Percentiles rank a stretch among this genome's conserved stretches.
Conservation (phyloP, 2,797 vertebrate genomes). For the Sparus aurata region DNA sequence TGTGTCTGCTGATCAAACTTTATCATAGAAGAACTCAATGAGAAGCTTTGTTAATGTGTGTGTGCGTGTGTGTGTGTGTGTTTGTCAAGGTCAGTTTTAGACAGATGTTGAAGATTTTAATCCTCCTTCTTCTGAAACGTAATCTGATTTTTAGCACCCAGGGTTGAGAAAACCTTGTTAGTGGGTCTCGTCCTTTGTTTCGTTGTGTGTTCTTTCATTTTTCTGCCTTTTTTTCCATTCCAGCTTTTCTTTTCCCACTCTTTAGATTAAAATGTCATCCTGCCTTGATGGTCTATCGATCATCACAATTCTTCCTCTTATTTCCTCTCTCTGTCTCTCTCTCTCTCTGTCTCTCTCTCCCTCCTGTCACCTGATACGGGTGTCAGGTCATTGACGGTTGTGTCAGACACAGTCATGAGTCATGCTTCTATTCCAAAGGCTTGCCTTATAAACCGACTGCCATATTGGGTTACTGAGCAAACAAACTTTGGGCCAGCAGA, state of each 20-base stretch:
- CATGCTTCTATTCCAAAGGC: slow-evolving; percentile 84
- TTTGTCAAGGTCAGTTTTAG: slow-evolving; percentile 33
- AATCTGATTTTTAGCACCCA: slow-evolving; percentile 51
- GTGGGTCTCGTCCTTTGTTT: neutral
- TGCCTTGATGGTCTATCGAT: slow-evolving; percentile 56
- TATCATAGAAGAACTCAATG: slow-evolving; percentile 6
- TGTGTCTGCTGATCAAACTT: slow-evolving; percentile 13
- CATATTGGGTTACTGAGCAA: slow-evolving; percentile 81
- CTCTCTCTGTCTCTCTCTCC: slow-evolving; percentile 30
- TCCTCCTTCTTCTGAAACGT: slow-evolving; percentile 43
- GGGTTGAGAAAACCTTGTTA: slow-evolving; percentile 48
- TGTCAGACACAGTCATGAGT: slow-evolving; percentile 82
- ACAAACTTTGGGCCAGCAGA: slow-evolving; percentile 81
- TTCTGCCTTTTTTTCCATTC: slow-evolving; percentile 6
- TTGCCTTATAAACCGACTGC: slow-evolving; percentile 78
- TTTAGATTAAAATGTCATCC: slow-evolving; percentile 41
- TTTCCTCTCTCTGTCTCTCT: neutral
- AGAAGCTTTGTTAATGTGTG: neutral
- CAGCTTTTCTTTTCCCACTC: slow-evolving; percentile 8
- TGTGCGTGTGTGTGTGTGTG: slow-evolving; percentile 7
- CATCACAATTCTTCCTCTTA: slow-evolving; percentile 35
- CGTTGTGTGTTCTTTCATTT: neutral
- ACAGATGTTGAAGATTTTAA: slow-evolving; percentile 55
- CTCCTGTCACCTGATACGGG: slow-evolving; percentile 67
- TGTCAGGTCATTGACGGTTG: slow-evolving; percentile 80